Evolutionary conservation across 2,797 vertebrate genomes (phyloP), one percentile per base, ranked within the genome.

Genomic region (Cynopterus sphinx): DNA sequence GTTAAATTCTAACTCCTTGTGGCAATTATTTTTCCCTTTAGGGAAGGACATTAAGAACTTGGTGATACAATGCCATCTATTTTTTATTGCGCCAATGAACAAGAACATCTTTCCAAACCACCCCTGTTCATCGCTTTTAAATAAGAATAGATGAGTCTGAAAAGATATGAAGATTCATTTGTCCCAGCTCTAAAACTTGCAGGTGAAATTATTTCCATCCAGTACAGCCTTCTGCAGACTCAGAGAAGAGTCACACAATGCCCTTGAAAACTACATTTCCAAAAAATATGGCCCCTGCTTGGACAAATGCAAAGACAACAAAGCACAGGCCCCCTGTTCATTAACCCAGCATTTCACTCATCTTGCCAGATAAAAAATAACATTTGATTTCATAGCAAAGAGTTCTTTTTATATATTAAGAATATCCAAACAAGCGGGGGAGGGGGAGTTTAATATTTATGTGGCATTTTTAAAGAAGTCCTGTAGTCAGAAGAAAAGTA

Each of bases 151-250:
- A 96, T 96, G 94, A 83, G 83, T 91, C 82, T 63, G 89, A 93
- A 93, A 96, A 96, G 79, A 90, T 91, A 96, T 46, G 88, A 97
- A 96, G 97, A 97, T 95, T 96, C 94, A 95, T 94, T 97, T 90
- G 86, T 49, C 36, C 65, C 19, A 59, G 55, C 49, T 96, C 94
- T 94, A 97, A 95, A 96, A 92, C 94, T 79, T 94, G 92, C 78
- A 86, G 77, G 92, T 61, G 36, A 96, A 92, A 95, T 95, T 31
- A 84, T 96, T 95, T 93, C 71, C 39, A 79, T 67, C 51, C 49
- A 19, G 67, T 46, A 46, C 24, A 88, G 55, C 51, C 36, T 90
- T 49, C 39, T 86, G 73, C 77, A 81, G 86, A 87, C 59, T 75
- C 26, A 36, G 36, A 84, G 46, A 59, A 67, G 11, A 71, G 75